phyloP scores from a whole-genome alignment of 2,797 vertebrate genomes.

The Pteronotus mesoamericanus region DNA sequence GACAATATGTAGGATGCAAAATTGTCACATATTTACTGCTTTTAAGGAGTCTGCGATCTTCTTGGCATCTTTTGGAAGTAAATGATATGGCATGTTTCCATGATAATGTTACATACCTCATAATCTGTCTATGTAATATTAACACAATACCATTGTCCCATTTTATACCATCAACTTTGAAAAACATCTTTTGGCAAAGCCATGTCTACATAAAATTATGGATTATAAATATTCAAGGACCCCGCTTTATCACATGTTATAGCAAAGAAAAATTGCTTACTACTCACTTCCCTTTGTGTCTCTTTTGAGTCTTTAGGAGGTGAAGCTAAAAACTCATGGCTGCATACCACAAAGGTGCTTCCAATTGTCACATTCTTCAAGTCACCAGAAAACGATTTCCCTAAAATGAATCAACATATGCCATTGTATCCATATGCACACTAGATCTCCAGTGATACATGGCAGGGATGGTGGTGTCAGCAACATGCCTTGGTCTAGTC shows the following conservation, averaged over 20 bases:
- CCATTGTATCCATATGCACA: background rate
- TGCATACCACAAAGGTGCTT: background rate
- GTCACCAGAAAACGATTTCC: background rate
- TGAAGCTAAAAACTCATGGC: constrained; percentile 21
- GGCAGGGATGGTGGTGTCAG: background rate
- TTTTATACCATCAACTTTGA: background rate
- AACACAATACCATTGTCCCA: background rate
- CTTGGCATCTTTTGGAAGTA: background rate
- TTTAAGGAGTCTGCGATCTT: background rate
- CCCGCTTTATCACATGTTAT: background rate
- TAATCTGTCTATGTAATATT: background rate
- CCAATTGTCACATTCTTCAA: background rate
- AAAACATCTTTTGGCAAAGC: background rate
- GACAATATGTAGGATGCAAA: background rate
- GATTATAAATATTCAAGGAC: background rate
- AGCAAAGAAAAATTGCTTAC: background rate
- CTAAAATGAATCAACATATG: background rate
- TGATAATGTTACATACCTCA: background rate
- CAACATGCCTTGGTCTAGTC: background rate
- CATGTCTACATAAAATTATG: background rate
- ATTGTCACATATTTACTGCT: background rate
- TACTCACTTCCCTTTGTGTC: background rate
- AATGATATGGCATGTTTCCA: background rate
- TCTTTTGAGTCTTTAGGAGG: background rate
- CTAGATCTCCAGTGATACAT: background rate